These are phyloP conservation scores for Oncorhynchus keta DNA, from an alignment of 2,113 vertebrate species.

Conservation along the genomic window DNA sequence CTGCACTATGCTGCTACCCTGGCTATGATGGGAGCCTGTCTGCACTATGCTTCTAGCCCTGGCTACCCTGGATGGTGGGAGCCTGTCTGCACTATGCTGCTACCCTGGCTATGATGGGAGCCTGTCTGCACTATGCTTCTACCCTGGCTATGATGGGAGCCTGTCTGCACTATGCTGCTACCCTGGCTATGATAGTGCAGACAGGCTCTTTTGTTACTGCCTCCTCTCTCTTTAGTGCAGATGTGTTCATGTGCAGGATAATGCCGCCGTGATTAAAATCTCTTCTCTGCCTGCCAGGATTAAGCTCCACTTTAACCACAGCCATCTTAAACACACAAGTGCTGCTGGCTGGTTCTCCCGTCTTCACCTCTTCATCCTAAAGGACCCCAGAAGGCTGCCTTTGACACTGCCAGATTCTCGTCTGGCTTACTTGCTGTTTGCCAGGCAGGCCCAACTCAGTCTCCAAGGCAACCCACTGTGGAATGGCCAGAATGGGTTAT, in stretches of 20 bases:
- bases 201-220: too few species aligned
- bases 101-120: neutral
- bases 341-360: neutral
- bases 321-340: constrained; percentile 18
- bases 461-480: constrained; percentile 11
- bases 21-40: too few species aligned
- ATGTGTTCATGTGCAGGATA: neutral
- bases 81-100: too few species aligned
- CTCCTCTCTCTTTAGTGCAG: constrained; percentile 14
- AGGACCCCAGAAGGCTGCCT: constrained; percentile 5
- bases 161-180: too few species aligned
- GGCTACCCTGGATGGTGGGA: too few species aligned
- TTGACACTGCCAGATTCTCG: neutral
- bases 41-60: too few species aligned
- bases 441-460: neutral
- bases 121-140: neutral
- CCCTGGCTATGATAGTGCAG: too few species aligned
- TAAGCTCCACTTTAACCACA: neutral
- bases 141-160: too few species aligned
- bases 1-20: neutral
- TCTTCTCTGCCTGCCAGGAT: neutral
- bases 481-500: constrained; percentile 14
- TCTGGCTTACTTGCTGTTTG: neutral
- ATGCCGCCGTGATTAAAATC: constrained; percentile 11
- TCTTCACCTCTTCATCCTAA: neutral